Evolutionary conservation across 2,113 vertebrate genomes (phyloP).

Genomic region (Micromys minutus): DNA sequence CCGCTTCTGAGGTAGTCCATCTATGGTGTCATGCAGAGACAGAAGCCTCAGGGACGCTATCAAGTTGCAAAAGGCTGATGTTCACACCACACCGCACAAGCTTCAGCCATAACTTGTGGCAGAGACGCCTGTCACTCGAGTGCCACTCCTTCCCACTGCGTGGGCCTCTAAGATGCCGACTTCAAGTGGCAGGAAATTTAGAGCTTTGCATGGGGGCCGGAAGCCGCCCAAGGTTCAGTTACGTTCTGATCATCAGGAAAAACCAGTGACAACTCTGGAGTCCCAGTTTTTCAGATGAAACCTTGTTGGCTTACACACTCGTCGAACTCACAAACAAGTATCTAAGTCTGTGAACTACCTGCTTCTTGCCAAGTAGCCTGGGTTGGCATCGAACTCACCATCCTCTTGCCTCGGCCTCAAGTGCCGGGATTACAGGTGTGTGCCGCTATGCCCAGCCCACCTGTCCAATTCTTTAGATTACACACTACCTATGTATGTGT

Average conservation of each 20-base stretch:
- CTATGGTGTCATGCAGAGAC: accelerated
- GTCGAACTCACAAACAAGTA: no score
- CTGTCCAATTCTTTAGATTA: background rate
- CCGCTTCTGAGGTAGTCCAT: background rate
- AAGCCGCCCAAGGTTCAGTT: background rate
- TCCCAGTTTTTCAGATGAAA: background rate
- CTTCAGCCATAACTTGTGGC: background rate
- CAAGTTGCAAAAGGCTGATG: background rate
- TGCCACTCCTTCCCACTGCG: background rate
- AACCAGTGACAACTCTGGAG: background rate
- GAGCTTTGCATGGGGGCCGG: background rate
- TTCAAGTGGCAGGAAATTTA: background rate
- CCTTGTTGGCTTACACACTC: background rate
- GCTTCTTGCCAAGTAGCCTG: background rate
- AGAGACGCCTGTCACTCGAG: background rate
- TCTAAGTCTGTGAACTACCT: background rate
- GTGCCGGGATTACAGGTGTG: background rate
- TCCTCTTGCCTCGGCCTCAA: background rate
- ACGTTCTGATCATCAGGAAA: background rate
- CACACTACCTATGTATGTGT: background rate
- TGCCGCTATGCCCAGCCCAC: background rate
- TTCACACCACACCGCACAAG: background rate
- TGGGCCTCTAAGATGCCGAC: background rate
- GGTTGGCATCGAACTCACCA: background rate
- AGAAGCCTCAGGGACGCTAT: background rate